Percentiles rank a stretch among this genome's conserved stretches.
Conservation (phyloP, 2,888 invertebrate genomes). For the Dioctria linearis region DNA sequence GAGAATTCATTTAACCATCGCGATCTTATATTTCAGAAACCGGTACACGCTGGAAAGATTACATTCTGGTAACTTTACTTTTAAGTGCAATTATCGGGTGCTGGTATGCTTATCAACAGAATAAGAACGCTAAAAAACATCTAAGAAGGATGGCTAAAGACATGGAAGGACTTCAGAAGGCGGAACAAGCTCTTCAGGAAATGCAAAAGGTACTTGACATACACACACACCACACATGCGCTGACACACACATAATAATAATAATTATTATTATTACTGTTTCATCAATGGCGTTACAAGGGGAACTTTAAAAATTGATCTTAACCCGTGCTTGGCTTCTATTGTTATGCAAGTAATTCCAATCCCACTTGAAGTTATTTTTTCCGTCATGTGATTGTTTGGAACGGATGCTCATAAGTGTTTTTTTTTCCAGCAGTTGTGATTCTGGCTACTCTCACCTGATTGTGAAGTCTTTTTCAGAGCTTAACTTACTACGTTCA, state of each 20-base stretch:
- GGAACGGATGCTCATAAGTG: conserved; percentile 28
- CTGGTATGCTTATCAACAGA: conserved; percentile 93
- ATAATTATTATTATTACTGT: too few relatives aligned
- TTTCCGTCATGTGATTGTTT: conserved; percentile 40
- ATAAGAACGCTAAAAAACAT: conserved; percentile 88
- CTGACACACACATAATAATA: too few relatives aligned
- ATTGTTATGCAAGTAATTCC: conserved; percentile 28
- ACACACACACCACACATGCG: too few relatives aligned
- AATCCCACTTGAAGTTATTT: neutral
- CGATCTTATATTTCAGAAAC: conserved; percentile 73
- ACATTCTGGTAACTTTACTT: conserved; percentile 86
- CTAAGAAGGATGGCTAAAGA: conserved; percentile 93
- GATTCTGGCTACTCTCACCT: neutral
- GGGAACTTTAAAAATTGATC: too few relatives aligned
- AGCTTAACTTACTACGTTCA: conserved; percentile 23
- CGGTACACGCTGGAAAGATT: conserved; percentile 89
- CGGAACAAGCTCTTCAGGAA: conserved; percentile 88
- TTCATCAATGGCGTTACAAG: too few relatives aligned
- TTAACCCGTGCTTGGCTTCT: neutral
- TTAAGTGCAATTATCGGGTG: conserved; percentile 89
- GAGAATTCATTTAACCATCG: neutral
- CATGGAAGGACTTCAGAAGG: conserved; percentile 92
- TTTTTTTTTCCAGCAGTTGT: neutral
- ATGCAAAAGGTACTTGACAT: conserved; percentile 77
- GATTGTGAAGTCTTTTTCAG: neutral